These are phyloP conservation scores for Zygogramma bicolorata DNA, from an alignment of 2,888 invertebrate species.

Conservation along the genomic window DNA sequence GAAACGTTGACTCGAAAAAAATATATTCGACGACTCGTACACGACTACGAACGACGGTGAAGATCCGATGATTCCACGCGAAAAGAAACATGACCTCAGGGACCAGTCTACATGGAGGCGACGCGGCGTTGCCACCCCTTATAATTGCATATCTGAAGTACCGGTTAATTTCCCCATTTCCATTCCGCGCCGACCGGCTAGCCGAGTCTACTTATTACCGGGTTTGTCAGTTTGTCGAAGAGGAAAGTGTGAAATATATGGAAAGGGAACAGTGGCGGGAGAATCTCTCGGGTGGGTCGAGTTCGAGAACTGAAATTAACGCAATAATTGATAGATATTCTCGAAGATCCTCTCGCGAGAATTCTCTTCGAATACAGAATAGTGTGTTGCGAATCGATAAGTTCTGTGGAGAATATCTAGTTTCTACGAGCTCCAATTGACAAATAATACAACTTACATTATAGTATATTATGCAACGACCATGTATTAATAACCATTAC, in stretches of 20 bases:
- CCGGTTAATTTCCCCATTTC: slow-evolving; percentile 49
- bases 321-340: too few species aligned
- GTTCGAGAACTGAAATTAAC: too few species aligned
- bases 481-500: too few species aligned
- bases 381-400: too few species aligned
- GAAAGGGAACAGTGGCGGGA: slow-evolving; percentile 11
- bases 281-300: too few species aligned
- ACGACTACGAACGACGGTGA: background rate
- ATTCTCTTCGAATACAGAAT: too few species aligned
- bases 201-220: slow-evolving; percentile 40
- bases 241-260: slow-evolving; percentile 15
- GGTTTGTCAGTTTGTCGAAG: slow-evolving; percentile 34
- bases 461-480: too few species aligned
- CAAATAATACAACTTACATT: too few species aligned
- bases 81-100: slow-evolving; percentile 16
- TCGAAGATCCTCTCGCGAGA: too few species aligned
- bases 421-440: too few species aligned
- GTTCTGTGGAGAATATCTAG: too few species aligned
- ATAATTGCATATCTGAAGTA: slow-evolving; percentile 48
- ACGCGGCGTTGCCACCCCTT: slow-evolving; percentile 13
- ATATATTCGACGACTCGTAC: background rate
- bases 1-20: too few species aligned
- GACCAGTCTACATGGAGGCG: slow-evolving; percentile 4
- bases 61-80: background rate
- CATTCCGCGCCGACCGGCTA: slow-evolving; percentile 39